phyloP scores from a whole-genome alignment of 2,797 vertebrate genomes.

The Phylloscopus collybita region DNA sequence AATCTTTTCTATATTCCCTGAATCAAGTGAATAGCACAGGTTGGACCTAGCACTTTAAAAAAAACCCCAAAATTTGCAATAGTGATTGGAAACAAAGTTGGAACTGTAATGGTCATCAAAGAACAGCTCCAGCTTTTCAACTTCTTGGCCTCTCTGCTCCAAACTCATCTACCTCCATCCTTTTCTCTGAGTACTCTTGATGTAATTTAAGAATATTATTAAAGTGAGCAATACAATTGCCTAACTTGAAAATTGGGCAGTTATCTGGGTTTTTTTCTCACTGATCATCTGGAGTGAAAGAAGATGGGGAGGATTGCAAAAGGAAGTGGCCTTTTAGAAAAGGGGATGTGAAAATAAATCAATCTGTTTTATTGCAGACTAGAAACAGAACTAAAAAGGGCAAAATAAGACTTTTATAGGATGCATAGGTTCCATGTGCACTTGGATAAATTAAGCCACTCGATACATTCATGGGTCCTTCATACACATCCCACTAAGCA shows the following conservation, averaged over 20 bases:
- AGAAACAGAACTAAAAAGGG: not conserved
- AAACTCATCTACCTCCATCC: not conserved
- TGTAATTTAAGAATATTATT: not conserved
- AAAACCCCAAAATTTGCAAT: not conserved
- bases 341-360: not conserved
- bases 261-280: not conserved
- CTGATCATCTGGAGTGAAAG: not conserved
- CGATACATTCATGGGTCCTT: not conserved
- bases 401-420: not conserved
- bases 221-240: not conserved
- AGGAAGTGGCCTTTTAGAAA: not conserved
- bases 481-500: not conserved
- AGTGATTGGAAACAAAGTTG: conserved; percentile 19
- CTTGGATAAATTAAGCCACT: not conserved
- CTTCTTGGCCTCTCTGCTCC: not conserved
- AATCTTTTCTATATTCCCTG: not conserved
- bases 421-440: not conserved
- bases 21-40: not conserved
- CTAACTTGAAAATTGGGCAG: not conserved
- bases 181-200: not conserved
- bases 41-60: not conserved
- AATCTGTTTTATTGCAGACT: not conserved
- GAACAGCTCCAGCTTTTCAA: not conserved
- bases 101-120: conserved; percentile 19
- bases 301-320: not conserved